Base-by-base conservation (phyloP, 2,113 vertebrate genomes). In the Hyaena hyaena region DNA sequence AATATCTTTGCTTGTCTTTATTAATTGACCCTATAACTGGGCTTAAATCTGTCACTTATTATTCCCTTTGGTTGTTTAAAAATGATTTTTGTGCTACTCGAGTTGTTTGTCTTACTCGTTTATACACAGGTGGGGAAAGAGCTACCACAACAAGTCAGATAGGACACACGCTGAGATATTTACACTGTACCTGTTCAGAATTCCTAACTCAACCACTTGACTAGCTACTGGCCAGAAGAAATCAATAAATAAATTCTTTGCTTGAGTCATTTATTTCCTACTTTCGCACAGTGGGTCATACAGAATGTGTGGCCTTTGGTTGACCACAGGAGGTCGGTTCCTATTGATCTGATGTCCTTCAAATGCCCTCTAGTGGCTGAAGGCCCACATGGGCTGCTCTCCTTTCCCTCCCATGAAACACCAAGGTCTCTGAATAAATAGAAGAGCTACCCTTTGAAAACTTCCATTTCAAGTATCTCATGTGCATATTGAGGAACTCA, bases 321-420 rank as follows among this genome's bases (percentile, higher is more conserved):
- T 68, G 68, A 86, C 73, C 74, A 43, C 39, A 28, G 92, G 92
- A 77, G 12, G 10, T 45, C 63, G 53, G 45, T 45, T 81, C 63
- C 50, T 87, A 11, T 31, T 58, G 85, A 98, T 98, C 79, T 69
- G 50, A 33, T 96, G 97, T 98, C 98, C 98, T 98, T 97, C 98
- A 98, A 98, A 98, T 98, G 98, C 98, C 98, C 98, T 98, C 98
- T 99, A 97, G 98, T 98, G 98, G 98, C 80, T 93, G n/a, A 95
- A 97, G 39, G n/a, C 97, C 93, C 89, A 50, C 65, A 71, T 8
- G 87, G 66, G 43, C 74, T 4, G n/a, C 71, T 4, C 50, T 76
- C 14, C 0, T 0, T 35, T 31, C 10, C 58, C 1, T 3, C 2
- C 0, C 19, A 58, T n/a, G 81, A 76, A 82, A 94, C n/a, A 58